Base-by-base conservation (phyloP, 2,113 vertebrate genomes). In the Hydrolagus affinis region DNA sequence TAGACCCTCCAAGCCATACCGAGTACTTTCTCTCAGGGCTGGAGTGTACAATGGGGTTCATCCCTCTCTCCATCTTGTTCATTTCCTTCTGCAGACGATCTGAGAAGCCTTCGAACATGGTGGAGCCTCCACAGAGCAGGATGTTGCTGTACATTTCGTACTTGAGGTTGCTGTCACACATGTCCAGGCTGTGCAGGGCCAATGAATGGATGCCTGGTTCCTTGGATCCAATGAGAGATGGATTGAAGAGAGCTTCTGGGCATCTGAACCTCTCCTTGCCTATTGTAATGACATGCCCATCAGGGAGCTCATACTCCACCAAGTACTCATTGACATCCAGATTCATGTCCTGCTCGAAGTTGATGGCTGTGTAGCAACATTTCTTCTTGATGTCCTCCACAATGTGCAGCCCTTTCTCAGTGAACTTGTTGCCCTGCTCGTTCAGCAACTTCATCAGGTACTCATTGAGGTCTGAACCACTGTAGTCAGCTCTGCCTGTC, bases 1-100 rank as follows among this genome's bases (percentile, higher is more conserved):
- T 85, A 74, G 91, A 92, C 1, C 92, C 92, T 0, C 92, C 92
- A 0, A 86, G 85, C 92, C 92, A 92, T 17, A 91, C 90, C 0
- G 91, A 88, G 3, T 87, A 86, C 8, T 87, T 85, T 19, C 90
- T 62, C 28, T 32, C 23, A 11, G 89, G 88, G 59, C 62, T 80
- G 8, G 88, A 87, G 0, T 4, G 11, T 28, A 91, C 90, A 10
- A 60, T 85, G 11, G 86, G 66, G 15, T 69, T 86, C 44, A 90
- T 89, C 0, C 71, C 70, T 6, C 89, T 89, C n/a, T 87, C 91
- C 85, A 91, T 86, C 0, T 85, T 68, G 8, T 87, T 71, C 66
- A 92, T 83, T 70, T 92, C 92, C 0, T 80, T 32, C 0, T 76
- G 23, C 85, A 92, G 87, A 28, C 91, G 90, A 4, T 12, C 76